These are phyloP conservation scores for Drosophila auraria DNA, from an alignment of 1,140 invertebrate species.

Conservation along the genomic window DNA sequence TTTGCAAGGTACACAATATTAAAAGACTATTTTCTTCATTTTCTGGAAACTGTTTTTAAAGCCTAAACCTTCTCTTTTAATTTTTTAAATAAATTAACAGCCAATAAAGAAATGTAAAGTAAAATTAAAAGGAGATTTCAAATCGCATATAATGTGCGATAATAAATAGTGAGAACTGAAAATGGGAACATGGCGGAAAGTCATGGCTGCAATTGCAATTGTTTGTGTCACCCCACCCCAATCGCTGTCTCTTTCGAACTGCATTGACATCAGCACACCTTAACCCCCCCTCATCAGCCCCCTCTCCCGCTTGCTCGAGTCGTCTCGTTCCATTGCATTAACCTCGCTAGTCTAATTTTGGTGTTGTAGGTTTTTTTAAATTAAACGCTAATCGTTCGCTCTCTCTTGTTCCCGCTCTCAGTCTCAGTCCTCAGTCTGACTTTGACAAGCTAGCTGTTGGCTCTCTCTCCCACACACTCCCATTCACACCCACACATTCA, in stretches of 20 bases:
- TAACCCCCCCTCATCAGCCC: slow-evolving; percentile 11
- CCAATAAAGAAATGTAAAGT: too few species aligned
- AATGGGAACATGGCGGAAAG: slow-evolving; percentile 19
- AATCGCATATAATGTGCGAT: background rate
- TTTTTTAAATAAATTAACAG: too few species aligned
- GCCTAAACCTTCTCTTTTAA: too few species aligned
- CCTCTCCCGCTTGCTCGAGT: slow-evolving; percentile 19
- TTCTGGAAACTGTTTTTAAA: too few species aligned
- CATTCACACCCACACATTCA: slow-evolving; percentile 15
- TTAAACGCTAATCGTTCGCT: slow-evolving; percentile 68
- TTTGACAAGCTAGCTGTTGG: slow-evolving; percentile 50
- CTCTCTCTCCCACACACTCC: slow-evolving; percentile 15
- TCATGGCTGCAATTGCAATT: slow-evolving; percentile 38
- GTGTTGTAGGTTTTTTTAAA: slow-evolving; percentile 70
- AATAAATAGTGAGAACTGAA: slow-evolving; percentile 3
- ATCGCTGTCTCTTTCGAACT: slow-evolving; percentile 27
- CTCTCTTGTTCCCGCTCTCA: slow-evolving; percentile 25
- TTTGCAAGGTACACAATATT: too few species aligned
- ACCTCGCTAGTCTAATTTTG: slow-evolving; percentile 58
- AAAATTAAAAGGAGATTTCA: background rate
- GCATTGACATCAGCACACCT: slow-evolving; percentile 32
- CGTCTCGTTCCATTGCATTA: slow-evolving; percentile 43
- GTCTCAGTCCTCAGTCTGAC: slow-evolving; percentile 17
- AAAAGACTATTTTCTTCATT: too few species aligned
- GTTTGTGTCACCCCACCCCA: slow-evolving; percentile 18